These are phyloP conservation scores for Clarias platycephalus DNA, from an alignment of 2,797 vertebrate genomes.

Conservation along the genomic window DNA sequence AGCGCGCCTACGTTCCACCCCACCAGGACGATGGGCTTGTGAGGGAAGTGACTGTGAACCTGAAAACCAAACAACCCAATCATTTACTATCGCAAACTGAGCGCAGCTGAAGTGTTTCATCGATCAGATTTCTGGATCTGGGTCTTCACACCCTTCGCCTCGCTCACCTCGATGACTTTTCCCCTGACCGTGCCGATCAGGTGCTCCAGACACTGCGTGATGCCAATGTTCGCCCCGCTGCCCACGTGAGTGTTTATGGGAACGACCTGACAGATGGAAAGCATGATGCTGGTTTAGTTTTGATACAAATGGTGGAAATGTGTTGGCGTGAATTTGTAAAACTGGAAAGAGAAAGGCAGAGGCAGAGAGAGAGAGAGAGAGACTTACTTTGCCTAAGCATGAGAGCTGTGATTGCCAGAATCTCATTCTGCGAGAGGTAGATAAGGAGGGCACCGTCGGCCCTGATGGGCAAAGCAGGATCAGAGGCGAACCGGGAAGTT, in stretches of 20 bases:
- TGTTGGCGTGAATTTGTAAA: no score
- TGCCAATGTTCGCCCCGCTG: constrained; percentile 82
- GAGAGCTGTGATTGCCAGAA: constrained; percentile 99
- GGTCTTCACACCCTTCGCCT: no score
- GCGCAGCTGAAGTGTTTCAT: not conserved
- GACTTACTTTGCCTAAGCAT: constrained; percentile 90
- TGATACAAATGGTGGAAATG: not conserved
- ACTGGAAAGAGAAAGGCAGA: not conserved
- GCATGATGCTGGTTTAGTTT: not conserved
- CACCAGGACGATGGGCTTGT: constrained; percentile 92
- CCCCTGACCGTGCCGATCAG: constrained; percentile 88
- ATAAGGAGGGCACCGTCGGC: constrained; percentile 84
- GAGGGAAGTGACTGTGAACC: constrained; percentile 96
- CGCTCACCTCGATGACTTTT: constrained; percentile 90
- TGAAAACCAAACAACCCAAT: constrained; percentile 54
- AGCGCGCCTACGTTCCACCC: constrained; percentile 98
- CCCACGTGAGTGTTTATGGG: constrained; percentile 86
- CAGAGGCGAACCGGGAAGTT: constrained; percentile 93
- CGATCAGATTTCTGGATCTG: not conserved
- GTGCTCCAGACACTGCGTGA: constrained; percentile 94
- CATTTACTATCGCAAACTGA: not conserved
- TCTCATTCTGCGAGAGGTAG: constrained; percentile 88
- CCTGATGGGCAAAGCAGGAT: constrained; percentile 92
- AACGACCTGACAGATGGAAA: constrained; percentile 79
- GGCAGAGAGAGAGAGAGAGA: not conserved